Conservation (phyloP, 2,888 invertebrate species). For the Neoscelio sp. region DNA sequence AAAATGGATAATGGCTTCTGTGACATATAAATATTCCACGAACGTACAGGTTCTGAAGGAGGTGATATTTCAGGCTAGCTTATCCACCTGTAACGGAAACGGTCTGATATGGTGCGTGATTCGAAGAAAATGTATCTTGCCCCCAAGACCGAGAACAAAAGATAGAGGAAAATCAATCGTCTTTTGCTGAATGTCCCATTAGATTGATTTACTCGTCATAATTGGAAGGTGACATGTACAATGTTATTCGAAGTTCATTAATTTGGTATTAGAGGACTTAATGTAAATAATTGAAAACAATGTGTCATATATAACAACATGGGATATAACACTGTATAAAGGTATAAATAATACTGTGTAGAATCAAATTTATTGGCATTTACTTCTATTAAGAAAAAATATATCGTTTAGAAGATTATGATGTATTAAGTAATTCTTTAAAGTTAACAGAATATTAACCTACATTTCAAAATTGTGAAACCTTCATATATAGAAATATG, state of each 20-base stretch:
- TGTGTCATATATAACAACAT: too few relatives aligned
- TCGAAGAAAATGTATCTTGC: constrained; percentile 42
- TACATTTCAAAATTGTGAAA: too few relatives aligned
- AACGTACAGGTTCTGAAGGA: constrained; percentile 46
- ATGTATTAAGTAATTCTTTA: too few relatives aligned
- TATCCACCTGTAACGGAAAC: constrained; percentile 58
- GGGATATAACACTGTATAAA: too few relatives aligned
- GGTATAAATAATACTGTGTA: background rate
- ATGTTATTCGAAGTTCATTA: constrained; percentile 8
- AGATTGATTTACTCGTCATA: constrained; percentile 22
- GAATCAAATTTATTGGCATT: too few relatives aligned
- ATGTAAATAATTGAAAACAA: too few relatives aligned
- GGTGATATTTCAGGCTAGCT: constrained; percentile 55
- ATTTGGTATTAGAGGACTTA: constrained; percentile 11
- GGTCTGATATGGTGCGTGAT: constrained; percentile 49
- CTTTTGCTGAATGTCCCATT: constrained; percentile 7
- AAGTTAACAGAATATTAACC: too few relatives aligned
- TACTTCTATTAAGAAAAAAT: too few relatives aligned
- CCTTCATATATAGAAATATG: too few relatives aligned
- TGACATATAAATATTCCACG: constrained; percentile 58
- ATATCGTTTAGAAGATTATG: too few relatives aligned
- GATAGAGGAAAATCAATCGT: constrained; percentile 27
- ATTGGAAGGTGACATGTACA: constrained; percentile 9
- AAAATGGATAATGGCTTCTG: constrained; percentile 47
- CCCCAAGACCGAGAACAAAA: constrained; percentile 20